Evolutionary conservation across 1,140 invertebrate genomes (phyloP).

Genomic region (Carposina sasakii): DNA sequence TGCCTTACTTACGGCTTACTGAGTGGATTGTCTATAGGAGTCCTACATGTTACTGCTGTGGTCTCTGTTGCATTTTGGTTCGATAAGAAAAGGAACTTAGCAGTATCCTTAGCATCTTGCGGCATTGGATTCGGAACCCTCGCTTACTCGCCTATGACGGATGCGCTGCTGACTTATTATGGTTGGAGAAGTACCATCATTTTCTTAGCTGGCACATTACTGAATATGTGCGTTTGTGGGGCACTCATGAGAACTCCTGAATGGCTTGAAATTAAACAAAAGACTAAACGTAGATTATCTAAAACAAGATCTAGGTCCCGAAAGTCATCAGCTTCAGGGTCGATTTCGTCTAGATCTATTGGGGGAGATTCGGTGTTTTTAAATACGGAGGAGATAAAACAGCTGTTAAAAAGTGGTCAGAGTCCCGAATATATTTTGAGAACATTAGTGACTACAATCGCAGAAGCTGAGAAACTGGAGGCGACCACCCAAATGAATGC

Average conservation of each 20-base stretch:
- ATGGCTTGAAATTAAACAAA: slow-evolving; percentile 73
- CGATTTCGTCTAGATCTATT: slow-evolving; percentile 46
- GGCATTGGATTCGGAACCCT: slow-evolving; percentile 75
- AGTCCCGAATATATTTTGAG: slow-evolving; percentile 58
- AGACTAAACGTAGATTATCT: slow-evolving; percentile 36
- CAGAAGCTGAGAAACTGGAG: slow-evolving; percentile 53
- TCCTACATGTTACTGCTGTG: slow-evolving; percentile 90
- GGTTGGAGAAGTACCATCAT: slow-evolving; percentile 89
- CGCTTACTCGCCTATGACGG: slow-evolving; percentile 85
- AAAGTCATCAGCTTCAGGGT: slow-evolving; percentile 46
- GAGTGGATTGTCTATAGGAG: slow-evolving; percentile 87
- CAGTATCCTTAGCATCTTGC: slow-evolving; percentile 75
- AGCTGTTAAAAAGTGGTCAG: slow-evolving; percentile 48
- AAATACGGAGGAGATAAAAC: slow-evolving; percentile 47
- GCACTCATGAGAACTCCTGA: slow-evolving; percentile 89
- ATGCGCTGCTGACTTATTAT: slow-evolving; percentile 79
- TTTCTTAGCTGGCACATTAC: slow-evolving; percentile 84
- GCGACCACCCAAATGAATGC: slow-evolving; percentile 55
- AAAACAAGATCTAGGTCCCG: slow-evolving; percentile 42
- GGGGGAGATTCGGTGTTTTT: slow-evolving; percentile 52
- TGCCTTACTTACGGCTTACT: slow-evolving; percentile 89
- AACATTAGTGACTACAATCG: slow-evolving; percentile 45
- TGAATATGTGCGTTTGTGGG: slow-evolving; percentile 92
- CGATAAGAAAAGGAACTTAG: slow-evolving; percentile 90
- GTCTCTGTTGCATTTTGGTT: slow-evolving; percentile 97